Base-by-base conservation (phyloP, 2,888 invertebrate species). In the Entomobrya proxima region DNA sequence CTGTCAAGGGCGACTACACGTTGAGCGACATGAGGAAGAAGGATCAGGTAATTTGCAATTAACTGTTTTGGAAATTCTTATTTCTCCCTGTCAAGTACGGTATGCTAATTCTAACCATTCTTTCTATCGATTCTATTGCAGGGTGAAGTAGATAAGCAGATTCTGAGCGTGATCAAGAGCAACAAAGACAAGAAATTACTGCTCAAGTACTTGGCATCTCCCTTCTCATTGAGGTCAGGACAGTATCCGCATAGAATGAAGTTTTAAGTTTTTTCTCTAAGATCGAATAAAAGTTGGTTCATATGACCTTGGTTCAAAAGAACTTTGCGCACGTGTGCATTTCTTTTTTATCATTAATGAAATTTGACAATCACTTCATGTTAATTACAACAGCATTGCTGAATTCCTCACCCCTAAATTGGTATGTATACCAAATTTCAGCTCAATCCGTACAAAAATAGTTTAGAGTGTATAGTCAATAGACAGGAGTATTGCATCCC, bases 171-270 rank as follows among this genome's bases (percentile, higher is more conserved):
- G n/a, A 96, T 99, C 91, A 95, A 95, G 92, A 94, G 95, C 91
- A 94, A 96, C 91, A 92, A 94, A 3, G 98, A 99, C 91, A 96
- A 96, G 92, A 97, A 98, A 93, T 92, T 95, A 90, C 93, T 99
- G 90, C 95, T 95, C 91, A 96, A 96, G 78, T 99, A 99, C 93
- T 94, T 99, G 92, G 95, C 96, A 91, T 94, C 97, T 55, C 95
- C 96, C 94, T 99, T 99, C 93, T 96, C 96, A 47, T 94, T 99
- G 90, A 94, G 96, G 91, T 98, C 97, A 92, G 96, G 96, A 92
- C 97, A 99, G 93, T 98, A 94, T 93, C 98, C 99, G 89, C 99
- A 99, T 93, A 95, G 97, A 92, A 95, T 99, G 95, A 95, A 95
- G 92, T 99, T 99, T 94, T 99, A 96, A 94, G 52, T 82, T 72